Base-by-base conservation (phyloP, 2,888 invertebrate genomes). In the Xylophagus ater region DNA sequence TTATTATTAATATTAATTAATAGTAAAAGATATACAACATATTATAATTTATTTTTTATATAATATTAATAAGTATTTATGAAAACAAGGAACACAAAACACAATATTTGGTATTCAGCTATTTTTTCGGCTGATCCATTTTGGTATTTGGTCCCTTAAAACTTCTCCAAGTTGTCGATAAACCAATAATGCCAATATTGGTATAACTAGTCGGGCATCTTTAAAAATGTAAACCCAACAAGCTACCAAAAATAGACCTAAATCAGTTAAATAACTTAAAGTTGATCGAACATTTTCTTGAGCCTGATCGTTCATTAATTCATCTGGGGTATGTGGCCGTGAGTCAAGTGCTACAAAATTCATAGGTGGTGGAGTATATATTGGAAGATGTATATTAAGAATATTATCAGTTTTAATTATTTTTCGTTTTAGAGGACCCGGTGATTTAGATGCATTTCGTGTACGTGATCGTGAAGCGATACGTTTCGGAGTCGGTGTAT, bases 221-320 rank as follows among this genome's bases (percentile, higher is more conserved):
- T 81, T 80, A 55, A 85, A 86, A 40, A 85, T 63, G 62, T 85
- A 87, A 23, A 86, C 70, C 76, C 85, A 87, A 58, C 81, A 77
- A 17, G 87, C 86, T 10, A 85, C 73, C 24, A 78, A 48, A 43
- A 87, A 72, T 52, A 87, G 70, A 28, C 80, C 78, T 42, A 84
- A 58, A 58, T 87, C 86, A 1, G 81, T 81, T 17, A 76, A 64
- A 55, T 82, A 85, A 55, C 78, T 80, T 17, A 85, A 66, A 1
- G 73, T 74, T 2, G 78, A 72, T 46, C 78, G 72, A 2, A 83
- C 81, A 49, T 76, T 79, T 21, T 69, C 68, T 53, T 78, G 75
- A 1, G 81, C 77, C 52, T 74, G 70, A 45, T 73, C 68, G 44
- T 73, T 70, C 35, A 79, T 53, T n/a, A n/a, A n/a, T 52, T 72